Evolutionary conservation across 1,140 invertebrate species (phyloP), one percentile per base, ranked within the genome.

Genomic region (Idris sp.): DNA sequence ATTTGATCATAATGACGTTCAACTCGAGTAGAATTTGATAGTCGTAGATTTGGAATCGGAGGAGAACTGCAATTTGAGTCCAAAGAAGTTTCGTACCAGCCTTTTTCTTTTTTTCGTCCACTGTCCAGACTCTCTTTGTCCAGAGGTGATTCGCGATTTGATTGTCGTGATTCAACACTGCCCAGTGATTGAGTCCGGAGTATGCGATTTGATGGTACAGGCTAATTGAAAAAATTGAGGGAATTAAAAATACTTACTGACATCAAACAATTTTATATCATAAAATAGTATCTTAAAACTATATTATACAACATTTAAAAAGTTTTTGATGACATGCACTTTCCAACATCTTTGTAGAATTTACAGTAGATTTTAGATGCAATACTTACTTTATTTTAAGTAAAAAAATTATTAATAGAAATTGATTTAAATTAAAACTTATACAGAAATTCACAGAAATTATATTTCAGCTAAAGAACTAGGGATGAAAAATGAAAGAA

Each of bases 21-120:
- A 28, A 58, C 1, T 36, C 53, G 54, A 36, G 26, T 25, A 5
- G 62, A 51, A 19, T 65, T 59, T 5, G 65, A 54, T 33, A 59
- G 56, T 15, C 54, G 61, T 5, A 68, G 48, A 43, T 30, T 51
- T 2, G 74, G 14, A 41, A 48, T 9, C 2, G 62, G 48, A 11
- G 65, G 69, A 4, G 76, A 64, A 64, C 61, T 74, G 6, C 88
- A 88, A 16, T 88, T 89, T 0, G 90, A 89, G 84, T 93, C 92
- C 33, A 93, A 79, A 4, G 91, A 92, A 0, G 92, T 93, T 82
- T 93, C 93, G 79, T 92, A 92, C 92, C 92, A 93, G 44, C 92
- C 91, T 76, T 93, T 93, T 73, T 92, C 91, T 51, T 80, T 83
- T 4, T n/a, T n/a, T n/a, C n/a, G 71, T 72, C 48, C 82, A 79